Conservation (phyloP, 2,888 invertebrate genomes). For the Drosophila affinis region DNA sequence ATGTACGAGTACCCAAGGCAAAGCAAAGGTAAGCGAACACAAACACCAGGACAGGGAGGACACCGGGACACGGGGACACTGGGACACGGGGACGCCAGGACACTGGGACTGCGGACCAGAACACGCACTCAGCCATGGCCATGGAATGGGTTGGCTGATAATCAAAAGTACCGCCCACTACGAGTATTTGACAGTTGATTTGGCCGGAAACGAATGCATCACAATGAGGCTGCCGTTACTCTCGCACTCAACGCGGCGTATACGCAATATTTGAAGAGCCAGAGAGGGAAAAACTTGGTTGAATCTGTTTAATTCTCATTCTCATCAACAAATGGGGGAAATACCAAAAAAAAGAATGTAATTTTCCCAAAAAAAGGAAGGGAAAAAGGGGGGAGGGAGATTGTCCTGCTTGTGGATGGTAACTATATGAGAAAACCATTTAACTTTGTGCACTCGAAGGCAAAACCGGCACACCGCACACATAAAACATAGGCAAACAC, state of each 20-base stretch:
- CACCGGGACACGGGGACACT: background rate
- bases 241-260: background rate
- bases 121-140: slow-evolving; percentile 36
- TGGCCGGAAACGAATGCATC: slow-evolving; percentile 38
- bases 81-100: background rate
- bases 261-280: slow-evolving; percentile 3
- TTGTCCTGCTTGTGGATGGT: slow-evolving; percentile 13
- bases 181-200: slow-evolving; percentile 59
- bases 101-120: background rate
- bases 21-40: slow-evolving; percentile 42
- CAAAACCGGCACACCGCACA: slow-evolving; percentile 31
- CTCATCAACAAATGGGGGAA: background rate
- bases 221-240: slow-evolving; percentile 13
- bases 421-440: slow-evolving; percentile 46
- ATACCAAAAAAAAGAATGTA: slow-evolving; percentile 21
- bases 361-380: slow-evolving; percentile 2
- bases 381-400: background rate
- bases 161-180: slow-evolving; percentile 52
- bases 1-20: slow-evolving; percentile 39
- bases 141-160: slow-evolving; percentile 38
- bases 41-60: background rate
- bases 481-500: slow-evolving; percentile 34
- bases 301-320: slow-evolving; percentile 15
- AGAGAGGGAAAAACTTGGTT: background rate
- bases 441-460: slow-evolving; percentile 44